A percentile compares a stretch with the other conserved stretches of the same genome.
Evolutionary conservation across 2,888 invertebrate genomes (phyloP).

Genomic region (Gryllus longicercus): DNA sequence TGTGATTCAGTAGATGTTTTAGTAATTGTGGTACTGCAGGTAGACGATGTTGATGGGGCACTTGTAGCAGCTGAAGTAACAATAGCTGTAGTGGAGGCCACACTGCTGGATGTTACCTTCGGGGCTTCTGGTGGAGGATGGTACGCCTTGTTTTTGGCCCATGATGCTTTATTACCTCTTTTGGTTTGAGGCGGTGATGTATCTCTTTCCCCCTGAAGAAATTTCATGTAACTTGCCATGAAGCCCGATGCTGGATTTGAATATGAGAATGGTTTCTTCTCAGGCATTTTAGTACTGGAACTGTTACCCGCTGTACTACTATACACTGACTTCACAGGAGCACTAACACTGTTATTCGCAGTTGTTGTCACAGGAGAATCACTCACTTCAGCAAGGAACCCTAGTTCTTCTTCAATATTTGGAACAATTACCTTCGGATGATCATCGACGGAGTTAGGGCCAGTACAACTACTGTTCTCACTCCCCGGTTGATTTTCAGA

Average conservation of each 20-base stretch:
- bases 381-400: constrained; percentile 64
- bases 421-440: constrained; percentile 83
- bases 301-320: constrained; percentile 49
- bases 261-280: constrained; percentile 55
- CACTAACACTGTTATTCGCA: constrained; percentile 50
- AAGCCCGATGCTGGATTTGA: constrained; percentile 67
- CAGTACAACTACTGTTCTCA: constrained; percentile 40
- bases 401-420: constrained; percentile 83
- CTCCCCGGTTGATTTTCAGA: constrained; percentile 58
- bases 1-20: constrained; percentile 46
- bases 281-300: constrained; percentile 45
- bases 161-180: constrained; percentile 60
- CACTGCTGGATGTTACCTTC: constrained; percentile 36
- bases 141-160: constrained; percentile 52
- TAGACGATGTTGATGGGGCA: constrained; percentile 42
- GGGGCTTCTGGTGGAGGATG: constrained; percentile 32
- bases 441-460: constrained; percentile 51
- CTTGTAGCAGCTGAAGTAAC: constrained; percentile 44
- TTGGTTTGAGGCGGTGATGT: constrained; percentile 62
- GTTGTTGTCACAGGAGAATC: constrained; percentile 43
- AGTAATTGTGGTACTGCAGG: constrained; percentile 45
- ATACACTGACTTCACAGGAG: constrained; percentile 39
- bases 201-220: constrained; percentile 77
- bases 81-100: constrained; percentile 45
- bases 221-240: constrained; percentile 84